Base-by-base conservation (phyloP, 2,888 invertebrate genomes). In the Vesta saturnalis region DNA sequence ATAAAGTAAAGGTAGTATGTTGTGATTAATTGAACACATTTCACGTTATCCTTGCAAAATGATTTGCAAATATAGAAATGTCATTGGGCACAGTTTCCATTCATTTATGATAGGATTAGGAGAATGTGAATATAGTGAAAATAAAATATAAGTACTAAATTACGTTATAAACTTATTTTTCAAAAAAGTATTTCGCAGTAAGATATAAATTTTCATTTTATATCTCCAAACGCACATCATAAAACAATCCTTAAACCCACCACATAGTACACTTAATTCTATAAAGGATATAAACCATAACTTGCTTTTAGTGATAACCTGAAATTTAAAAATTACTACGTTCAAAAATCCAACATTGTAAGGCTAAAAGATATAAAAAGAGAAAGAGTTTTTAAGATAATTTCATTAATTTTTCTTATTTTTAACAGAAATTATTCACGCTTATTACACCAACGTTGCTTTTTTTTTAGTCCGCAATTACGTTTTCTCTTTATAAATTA, bases 201-300 rank as follows among this genome's bases (percentile, higher is more conserved):
- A 46, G 60, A 35, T 66, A 66, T 66, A 66, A 66, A 66, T 66
- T 56, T 56, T 23, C 47, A 60, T 66, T 66, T 66, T 66, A 66
- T 66, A 43, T 52, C 60, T 21, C 56, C 55, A 56, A 56, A 66
- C 43, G 56, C 54, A 35, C 16, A 46, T 47, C 60, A 66, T 66
- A 66, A 66, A 66, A 56, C 66, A 66, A 60, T 56, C 47, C 60
- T 63, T 30, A 57, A 59, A 14, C 64, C 59, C 64, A 64, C 59
- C 64, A 59, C 64, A 58, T 49, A 59, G 16, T 16, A 55, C 22
- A 56, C 30, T 56, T 63, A 47, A 63, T 63, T 46, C 63, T 47
- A 22, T 46, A 63, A 22, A 57, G 47, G 47, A 63, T 47, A 46
- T 47, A 63, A 57, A 57, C 47, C 46, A 47, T 46, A 19, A 52